phyloP scores from a whole-genome alignment of 1,140 invertebrate genomes.

The Drosophila fuyamai region DNA sequence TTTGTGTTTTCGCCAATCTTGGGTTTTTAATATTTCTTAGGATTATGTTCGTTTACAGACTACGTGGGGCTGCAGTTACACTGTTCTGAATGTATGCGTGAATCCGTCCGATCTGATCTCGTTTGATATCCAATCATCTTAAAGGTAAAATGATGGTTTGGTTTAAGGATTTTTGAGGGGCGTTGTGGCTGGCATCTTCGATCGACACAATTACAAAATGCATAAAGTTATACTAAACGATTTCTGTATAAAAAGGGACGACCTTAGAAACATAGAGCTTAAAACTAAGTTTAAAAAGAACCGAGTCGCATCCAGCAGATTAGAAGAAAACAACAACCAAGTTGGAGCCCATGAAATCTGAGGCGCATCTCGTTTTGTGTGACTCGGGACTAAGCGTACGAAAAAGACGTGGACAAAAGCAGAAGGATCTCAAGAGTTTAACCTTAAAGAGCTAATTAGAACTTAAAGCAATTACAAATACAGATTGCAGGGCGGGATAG shows the following conservation, averaged over 20 bases:
- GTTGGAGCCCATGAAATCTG: conserved; percentile 17
- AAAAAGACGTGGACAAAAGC: conserved; percentile 28
- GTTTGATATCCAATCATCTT: conserved; percentile 13
- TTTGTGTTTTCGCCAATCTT: conserved; percentile 50
- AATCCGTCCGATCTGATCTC: conserved; percentile 37
- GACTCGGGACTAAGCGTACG: conserved; percentile 48
- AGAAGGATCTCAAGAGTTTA: not conserved
- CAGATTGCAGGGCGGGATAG: conserved; percentile 42
- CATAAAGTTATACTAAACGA: conserved; percentile 65
- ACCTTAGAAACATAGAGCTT: conserved; percentile 58
- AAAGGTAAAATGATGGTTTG: conserved; percentile 2
- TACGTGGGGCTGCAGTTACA: conserved; percentile 66
- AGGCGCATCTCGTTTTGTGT: conserved; percentile 17
- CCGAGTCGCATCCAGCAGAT: conserved; percentile 10
- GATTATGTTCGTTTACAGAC: conserved; percentile 56
- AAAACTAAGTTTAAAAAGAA: conserved; percentile 47
- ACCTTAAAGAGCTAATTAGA: conserved; percentile 40
- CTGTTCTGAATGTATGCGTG: conserved; percentile 72
- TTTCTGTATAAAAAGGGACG: conserved; percentile 57
- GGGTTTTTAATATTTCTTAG: conserved; percentile 46
- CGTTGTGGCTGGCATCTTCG: conserved; percentile 24
- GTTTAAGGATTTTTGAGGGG: not conserved
- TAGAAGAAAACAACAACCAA: conserved; percentile 18
- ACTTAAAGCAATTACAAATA: conserved; percentile 43
- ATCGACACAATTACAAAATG: conserved; percentile 62